Base-by-base conservation (phyloP, 2,797 vertebrate species). In the Tenualosa ilisha region DNA sequence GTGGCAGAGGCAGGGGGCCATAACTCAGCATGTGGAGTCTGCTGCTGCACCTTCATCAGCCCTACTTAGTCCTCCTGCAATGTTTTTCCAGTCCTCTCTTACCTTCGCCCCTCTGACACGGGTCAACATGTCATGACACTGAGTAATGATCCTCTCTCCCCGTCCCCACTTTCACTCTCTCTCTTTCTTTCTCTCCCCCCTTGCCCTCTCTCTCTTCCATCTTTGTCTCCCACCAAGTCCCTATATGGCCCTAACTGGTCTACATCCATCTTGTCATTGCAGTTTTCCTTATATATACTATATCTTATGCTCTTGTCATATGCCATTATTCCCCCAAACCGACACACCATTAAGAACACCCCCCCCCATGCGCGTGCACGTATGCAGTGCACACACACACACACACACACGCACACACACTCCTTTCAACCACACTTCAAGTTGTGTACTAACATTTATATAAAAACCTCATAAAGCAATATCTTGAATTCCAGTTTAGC, bases 51-150 rank as follows among this genome's bases (percentile, higher is more conserved):
- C 31, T 40, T 37, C 15, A 75, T 37, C 40, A n/a, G 83, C 59
- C 68, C 88, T 86, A 84, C 84, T 84, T 85, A 86, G 86, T 85
- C 86, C 86, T 83, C 63, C 86, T 53, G 51, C 68, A 79, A 81
- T 87, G 86, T 90, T 89, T 88, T 88, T 82, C 84, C 86, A 89
- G 86, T 84, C 83, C 86, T 61, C 17, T 50, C 49, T 85, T 75
- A 82, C 72, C 72, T 6, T 17, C 22, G 72, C 40, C 22, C 85
- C 75, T 84, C 54, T 1, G 75, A 85, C 85, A 82, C 68, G 51
- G 82, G 82, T 61, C 68, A 86, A 81, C 81, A 85, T 79, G 84
- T 87, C 75, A 56, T 37, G 63, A 63, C 81, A 51, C 61, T 86
- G 81, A 86, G 88, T 84, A 87, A 86, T 85, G 85, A 79, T 84